Evolutionary conservation across 1,140 invertebrate genomes (phyloP).

Genomic region (Drosophila sturtevanti): DNA sequence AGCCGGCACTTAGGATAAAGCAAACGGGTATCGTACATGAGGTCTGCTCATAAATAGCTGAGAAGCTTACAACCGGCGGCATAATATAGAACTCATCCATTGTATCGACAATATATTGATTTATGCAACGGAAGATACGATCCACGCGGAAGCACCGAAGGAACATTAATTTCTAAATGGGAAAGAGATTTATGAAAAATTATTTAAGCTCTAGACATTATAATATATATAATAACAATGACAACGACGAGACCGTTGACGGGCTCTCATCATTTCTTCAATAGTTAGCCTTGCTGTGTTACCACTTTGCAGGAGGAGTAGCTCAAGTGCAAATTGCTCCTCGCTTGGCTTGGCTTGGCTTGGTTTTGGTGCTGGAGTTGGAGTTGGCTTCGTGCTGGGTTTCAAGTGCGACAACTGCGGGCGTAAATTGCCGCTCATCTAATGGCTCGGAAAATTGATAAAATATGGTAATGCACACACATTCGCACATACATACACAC

Average conservation of each 20-base stretch:
- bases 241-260: constrained; percentile 50
- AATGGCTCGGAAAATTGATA: constrained; percentile 81
- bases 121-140: constrained; percentile 91
- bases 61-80: constrained; percentile 91
- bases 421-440: constrained; percentile 79
- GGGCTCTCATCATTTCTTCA: constrained; percentile 43
- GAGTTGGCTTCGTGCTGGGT: constrained; percentile 38
- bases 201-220: constrained; percentile 32
- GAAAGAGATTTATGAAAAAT: constrained; percentile 27
- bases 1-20: constrained; percentile 94
- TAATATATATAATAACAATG: constrained; percentile 60
- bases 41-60: constrained; percentile 92
- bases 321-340: constrained; percentile 78
- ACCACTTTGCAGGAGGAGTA: constrained; percentile 4
- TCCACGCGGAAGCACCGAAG: constrained; percentile 93
- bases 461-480: constrained; percentile 80
- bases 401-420: constrained; percentile 77
- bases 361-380: too few relatives aligned
- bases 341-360: constrained; percentile 61
- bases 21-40: constrained; percentile 90
- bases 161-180: constrained; percentile 88
- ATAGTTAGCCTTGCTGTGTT: constrained; percentile 48
- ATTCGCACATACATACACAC: constrained; percentile 23
- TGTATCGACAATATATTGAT: constrained; percentile 89
- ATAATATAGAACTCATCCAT: constrained; percentile 94